Evolutionary conservation across 2,797 vertebrate genomes (phyloP).

Genomic region (Avahi laniger): DNA sequence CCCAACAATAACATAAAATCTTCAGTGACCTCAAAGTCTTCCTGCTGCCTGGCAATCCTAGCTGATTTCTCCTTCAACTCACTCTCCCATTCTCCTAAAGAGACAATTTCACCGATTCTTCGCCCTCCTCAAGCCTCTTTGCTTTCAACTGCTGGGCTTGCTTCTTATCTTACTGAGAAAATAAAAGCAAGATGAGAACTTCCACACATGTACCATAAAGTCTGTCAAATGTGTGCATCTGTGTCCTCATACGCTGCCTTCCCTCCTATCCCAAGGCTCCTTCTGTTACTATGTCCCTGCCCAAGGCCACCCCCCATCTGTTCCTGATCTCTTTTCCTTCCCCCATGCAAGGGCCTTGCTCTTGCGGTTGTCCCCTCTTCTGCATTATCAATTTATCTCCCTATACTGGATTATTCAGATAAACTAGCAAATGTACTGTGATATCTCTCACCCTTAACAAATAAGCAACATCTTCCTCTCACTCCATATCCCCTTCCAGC

Average conservation of each 20-base stretch:
- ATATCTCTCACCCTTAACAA: background rate
- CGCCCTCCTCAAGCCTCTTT: background rate
- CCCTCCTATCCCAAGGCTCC: background rate
- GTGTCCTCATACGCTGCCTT: background rate
- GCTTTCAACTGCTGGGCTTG: background rate
- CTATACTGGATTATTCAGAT: background rate
- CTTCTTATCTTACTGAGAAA: background rate
- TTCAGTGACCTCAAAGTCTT: background rate
- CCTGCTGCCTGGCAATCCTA: background rate
- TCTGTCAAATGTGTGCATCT: background rate
- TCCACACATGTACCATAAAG: background rate
- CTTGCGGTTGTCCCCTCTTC: background rate
- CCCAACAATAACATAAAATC: background rate
- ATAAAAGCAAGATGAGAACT: background rate
- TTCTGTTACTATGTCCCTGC: background rate
- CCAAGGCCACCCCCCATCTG: background rate
- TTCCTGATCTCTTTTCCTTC: background rate
- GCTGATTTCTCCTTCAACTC: background rate
- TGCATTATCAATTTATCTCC: background rate
- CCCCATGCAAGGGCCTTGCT: background rate
- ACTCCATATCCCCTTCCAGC: background rate
- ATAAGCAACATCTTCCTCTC: background rate
- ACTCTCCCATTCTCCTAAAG: background rate
- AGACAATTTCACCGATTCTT: background rate
- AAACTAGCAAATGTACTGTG: background rate